Percentiles rank a stretch among this genome's conserved stretches.
Evolutionary conservation across 2,113 vertebrate species (phyloP).

Genomic region (Anseranas semipalmata): DNA sequence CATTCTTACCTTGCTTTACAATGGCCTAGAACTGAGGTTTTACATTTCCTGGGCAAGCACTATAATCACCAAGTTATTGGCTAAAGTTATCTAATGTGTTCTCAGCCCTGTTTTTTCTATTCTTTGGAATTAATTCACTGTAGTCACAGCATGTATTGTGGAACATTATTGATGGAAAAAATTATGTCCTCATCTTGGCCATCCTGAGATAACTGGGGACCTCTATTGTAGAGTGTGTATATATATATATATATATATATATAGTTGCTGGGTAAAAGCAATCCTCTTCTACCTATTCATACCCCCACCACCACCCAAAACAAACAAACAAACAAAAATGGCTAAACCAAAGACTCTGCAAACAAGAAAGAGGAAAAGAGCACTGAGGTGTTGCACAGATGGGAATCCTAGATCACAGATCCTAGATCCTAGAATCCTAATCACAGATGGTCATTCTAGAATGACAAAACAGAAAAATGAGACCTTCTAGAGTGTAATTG

Average conservation of each 20-base stretch:
- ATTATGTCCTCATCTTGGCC: not conserved
- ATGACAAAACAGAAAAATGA: not conserved
- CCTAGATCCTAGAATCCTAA: too few species aligned
- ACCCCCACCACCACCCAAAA: not conserved
- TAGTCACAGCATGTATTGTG: not conserved
- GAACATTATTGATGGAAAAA: not conserved
- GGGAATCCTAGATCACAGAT: too few species aligned
- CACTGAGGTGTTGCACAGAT: not conserved
- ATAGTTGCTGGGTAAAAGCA: not conserved
- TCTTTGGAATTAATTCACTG: not conserved
- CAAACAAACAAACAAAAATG: not conserved
- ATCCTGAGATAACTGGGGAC: not conserved
- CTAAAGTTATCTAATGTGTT: not conserved
- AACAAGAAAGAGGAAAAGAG: not conserved
- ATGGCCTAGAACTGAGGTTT: not conserved
- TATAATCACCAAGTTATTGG: not conserved
- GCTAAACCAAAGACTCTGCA: not conserved
- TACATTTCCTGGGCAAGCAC: not conserved
- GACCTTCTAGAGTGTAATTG: not conserved
- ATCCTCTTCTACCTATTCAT: not conserved
- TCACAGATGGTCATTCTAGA: not conserved
- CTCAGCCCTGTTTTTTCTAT: not conserved
- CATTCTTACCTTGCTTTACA: not conserved
- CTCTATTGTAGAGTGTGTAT: not conserved
- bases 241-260: too few species aligned